A percentile compares a stretch with the other conserved stretches of the same genome.
phyloP scores from a whole-genome alignment of 2,888 invertebrate genomes.

The Anorthoa munda region DNA sequence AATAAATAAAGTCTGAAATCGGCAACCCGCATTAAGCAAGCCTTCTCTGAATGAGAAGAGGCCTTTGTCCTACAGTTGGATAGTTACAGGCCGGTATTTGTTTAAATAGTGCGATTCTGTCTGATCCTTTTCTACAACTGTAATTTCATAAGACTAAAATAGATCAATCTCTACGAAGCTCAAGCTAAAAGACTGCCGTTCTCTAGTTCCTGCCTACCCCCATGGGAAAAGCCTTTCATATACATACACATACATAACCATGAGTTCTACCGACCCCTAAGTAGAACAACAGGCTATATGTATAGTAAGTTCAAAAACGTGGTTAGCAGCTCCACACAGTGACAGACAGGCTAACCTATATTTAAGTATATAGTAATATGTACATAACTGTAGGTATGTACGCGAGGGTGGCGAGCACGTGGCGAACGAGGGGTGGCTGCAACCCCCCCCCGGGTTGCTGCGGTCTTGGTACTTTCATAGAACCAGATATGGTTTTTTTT shows the following conservation, averaged over 20 bases:
- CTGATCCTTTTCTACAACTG: not conserved
- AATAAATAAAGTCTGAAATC: too few species aligned
- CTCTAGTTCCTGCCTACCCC: slow-evolving; percentile 2
- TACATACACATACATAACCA: slow-evolving; percentile 7
- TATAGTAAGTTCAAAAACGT: slow-evolving; percentile 57
- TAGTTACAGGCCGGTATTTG: too few species aligned
- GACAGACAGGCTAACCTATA: slow-evolving; percentile 83
- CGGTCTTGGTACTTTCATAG: slow-evolving; percentile 74
- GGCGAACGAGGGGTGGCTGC: slow-evolving; percentile 77
- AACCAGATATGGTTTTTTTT: slow-evolving; percentile 10
- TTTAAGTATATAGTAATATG: slow-evolving; percentile 77
- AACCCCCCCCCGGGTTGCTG: slow-evolving; percentile 78
- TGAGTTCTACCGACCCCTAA: slow-evolving; percentile 38
- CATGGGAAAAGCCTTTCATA: slow-evolving; percentile 12
- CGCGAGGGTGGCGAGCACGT: slow-evolving; percentile 79
- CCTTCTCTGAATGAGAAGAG: too few species aligned
- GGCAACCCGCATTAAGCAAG: too few species aligned
- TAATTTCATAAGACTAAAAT: not conserved
- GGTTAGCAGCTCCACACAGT: slow-evolving; percentile 64
- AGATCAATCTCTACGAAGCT: not conserved
- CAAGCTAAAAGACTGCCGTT: not conserved
- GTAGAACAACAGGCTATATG: slow-evolving; percentile 37
- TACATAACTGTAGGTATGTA: slow-evolving; percentile 64
- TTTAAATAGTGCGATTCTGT: not conserved
- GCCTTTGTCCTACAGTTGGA: too few species aligned